Evolutionary conservation across 2,888 invertebrate genomes (phyloP).

Genomic region (Yponomeuta sedellus): DNA sequence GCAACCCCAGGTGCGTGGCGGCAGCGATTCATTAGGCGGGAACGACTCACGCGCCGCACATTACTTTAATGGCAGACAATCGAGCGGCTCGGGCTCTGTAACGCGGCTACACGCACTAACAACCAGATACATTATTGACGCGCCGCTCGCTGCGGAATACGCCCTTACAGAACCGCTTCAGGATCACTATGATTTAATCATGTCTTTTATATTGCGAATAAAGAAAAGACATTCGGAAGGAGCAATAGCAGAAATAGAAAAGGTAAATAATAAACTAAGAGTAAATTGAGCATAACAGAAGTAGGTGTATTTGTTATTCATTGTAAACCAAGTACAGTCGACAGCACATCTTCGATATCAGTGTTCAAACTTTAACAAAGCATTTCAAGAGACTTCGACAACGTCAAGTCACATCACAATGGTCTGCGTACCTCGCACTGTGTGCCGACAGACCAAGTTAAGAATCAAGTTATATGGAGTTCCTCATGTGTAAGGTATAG

Average conservation of each 20-base stretch:
- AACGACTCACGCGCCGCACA: constrained; percentile 11
- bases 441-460: not conserved
- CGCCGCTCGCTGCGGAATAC: not conserved
- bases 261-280: too few species aligned
- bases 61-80: constrained; percentile 11
- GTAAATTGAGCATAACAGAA: too few species aligned
- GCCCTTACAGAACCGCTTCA: too few species aligned
- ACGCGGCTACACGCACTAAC: not conserved
- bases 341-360: too few species aligned
- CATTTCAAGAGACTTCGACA: not conserved
- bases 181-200: too few species aligned
- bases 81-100: not conserved
- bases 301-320: too few species aligned
- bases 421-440: not conserved
- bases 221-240: too few species aligned
- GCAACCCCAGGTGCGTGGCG: not conserved
- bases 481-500: not conserved
- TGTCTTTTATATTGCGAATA: too few species aligned
- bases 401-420: not conserved
- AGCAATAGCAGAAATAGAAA: too few species aligned
- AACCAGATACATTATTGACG: not conserved
- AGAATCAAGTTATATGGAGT: not conserved
- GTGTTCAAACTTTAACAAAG: too few species aligned
- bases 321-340: too few species aligned
- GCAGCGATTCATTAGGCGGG: constrained; percentile 11